Evolutionary conservation across 2,888 invertebrate genomes (phyloP).

Genomic region (Sphecodes monilicornis): DNA sequence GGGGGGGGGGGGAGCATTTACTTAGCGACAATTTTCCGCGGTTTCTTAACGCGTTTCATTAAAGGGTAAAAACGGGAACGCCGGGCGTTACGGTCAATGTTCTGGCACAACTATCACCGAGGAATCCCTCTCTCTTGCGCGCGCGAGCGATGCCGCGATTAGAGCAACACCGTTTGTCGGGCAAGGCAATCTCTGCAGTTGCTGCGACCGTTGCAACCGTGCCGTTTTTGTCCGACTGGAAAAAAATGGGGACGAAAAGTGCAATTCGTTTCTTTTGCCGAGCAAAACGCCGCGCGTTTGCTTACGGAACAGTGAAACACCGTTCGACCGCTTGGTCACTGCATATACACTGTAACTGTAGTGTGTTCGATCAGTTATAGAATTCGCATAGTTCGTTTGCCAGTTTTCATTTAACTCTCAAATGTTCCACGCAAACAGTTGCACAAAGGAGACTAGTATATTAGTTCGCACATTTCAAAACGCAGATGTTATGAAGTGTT

Average conservation of each 20-base stretch:
- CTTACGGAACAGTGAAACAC: not conserved
- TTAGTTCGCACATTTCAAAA: too few relatives aligned
- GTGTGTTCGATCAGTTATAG: not conserved
- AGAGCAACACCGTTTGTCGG: not conserved
- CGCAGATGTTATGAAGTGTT: too few relatives aligned
- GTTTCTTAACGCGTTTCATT: slow-evolving; percentile 59
- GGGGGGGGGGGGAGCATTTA: slow-evolving; percentile 39
- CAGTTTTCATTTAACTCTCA: too few relatives aligned
- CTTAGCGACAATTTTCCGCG: slow-evolving; percentile 61
- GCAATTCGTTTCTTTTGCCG: slow-evolving; percentile 16
- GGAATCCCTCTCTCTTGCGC: not conserved
- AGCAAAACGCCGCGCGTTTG: not conserved
- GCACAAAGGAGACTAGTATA: too few relatives aligned
- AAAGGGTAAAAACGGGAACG: slow-evolving; percentile 36
- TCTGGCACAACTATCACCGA: slow-evolving; percentile 13
- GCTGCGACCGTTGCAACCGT: not conserved
- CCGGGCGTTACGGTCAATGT: slow-evolving; percentile 53
- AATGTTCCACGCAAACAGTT: too few relatives aligned
- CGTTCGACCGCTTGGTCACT: not conserved
- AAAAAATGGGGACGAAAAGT: not conserved
- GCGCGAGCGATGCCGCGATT: not conserved
- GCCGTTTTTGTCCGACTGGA: not conserved
- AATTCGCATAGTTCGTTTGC: too few relatives aligned
- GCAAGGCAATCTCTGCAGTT: not conserved
- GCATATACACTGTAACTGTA: not conserved